Evolutionary conservation across 2,113 vertebrate species (phyloP).

Genomic region (Neolamprologus longior): DNA sequence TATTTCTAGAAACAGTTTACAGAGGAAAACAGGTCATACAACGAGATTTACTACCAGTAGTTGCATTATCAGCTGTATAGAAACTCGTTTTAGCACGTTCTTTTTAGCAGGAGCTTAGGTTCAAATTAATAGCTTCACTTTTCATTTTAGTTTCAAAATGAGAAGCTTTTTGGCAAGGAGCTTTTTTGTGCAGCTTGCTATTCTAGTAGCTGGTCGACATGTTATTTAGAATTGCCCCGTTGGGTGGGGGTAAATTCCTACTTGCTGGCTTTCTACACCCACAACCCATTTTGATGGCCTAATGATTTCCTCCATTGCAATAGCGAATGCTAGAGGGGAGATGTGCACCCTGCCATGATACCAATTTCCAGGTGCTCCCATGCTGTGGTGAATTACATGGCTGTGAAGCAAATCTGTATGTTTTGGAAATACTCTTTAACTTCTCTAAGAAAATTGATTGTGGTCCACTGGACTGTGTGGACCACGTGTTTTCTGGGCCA

Average conservation of each 20-base stretch:
- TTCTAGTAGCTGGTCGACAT: not conserved
- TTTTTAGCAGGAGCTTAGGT: not conserved
- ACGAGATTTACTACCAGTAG: fast-evolving
- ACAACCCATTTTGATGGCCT: not conserved
- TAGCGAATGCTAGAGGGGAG: not conserved
- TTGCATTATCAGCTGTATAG: not conserved
- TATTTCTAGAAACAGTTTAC: not conserved
- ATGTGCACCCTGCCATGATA: conserved; percentile 18
- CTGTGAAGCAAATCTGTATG: conserved; percentile 4
- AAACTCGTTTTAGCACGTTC: not conserved
- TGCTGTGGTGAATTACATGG: conserved; percentile 13
- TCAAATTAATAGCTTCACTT: not conserved
- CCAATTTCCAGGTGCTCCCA: conserved; percentile 16
- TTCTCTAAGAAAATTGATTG: not conserved
- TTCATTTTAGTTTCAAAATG: not conserved
- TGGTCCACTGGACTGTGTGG: not conserved
- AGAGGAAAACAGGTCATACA: not conserved
- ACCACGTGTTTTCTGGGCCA: not conserved
- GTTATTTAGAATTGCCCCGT: not conserved
- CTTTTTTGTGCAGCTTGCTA: not conserved
- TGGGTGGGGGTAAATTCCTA: not conserved
- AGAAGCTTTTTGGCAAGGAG: not conserved
- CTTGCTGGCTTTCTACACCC: not conserved
- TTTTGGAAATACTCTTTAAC: not conserved
- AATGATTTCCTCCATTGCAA: conserved; percentile 1